phyloP scores from a whole-genome alignment of 2,888 invertebrate species.

The Amphiduros pacificus region DNA sequence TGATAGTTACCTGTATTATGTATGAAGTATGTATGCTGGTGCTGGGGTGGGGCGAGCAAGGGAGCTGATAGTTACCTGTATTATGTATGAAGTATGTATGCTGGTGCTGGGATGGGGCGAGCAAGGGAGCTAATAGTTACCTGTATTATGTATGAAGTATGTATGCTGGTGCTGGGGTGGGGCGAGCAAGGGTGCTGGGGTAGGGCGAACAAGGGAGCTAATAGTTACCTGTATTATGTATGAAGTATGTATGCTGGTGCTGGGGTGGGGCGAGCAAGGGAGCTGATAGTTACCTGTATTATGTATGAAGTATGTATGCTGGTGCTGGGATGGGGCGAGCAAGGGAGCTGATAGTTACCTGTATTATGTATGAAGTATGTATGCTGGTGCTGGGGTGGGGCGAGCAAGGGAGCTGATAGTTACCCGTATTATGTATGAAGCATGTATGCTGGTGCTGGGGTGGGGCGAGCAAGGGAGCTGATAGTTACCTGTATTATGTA shows the following conservation, averaged over 20 bases:
- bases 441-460: constrained; percentile 2
- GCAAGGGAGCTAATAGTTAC: constrained; percentile 51
- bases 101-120: constrained; percentile 6
- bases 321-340: constrained; percentile 7
- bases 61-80: constrained; percentile 50
- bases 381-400: constrained; percentile 5
- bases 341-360: constrained; percentile 51
- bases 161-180: constrained; percentile 4
- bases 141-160: constrained; percentile 7
- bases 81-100: constrained; percentile 4
- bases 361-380: constrained; percentile 3
- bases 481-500: constrained; percentile 42
- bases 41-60: constrained; percentile 20
- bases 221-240: constrained; percentile 9
- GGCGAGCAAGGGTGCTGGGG: constrained; percentile 40
- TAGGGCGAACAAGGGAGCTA: constrained; percentile 61
- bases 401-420: constrained; percentile 42
- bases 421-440: constrained; percentile 59
- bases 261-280: constrained; percentile 31
- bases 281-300: constrained; percentile 47
- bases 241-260: constrained; percentile 1
- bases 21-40: constrained; percentile 1
- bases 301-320: constrained; percentile 1
- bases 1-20: constrained; percentile 44
- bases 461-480: constrained; percentile 37